Conservation (phyloP, 2,888 invertebrate species). For the Pandemis heparana region DNA sequence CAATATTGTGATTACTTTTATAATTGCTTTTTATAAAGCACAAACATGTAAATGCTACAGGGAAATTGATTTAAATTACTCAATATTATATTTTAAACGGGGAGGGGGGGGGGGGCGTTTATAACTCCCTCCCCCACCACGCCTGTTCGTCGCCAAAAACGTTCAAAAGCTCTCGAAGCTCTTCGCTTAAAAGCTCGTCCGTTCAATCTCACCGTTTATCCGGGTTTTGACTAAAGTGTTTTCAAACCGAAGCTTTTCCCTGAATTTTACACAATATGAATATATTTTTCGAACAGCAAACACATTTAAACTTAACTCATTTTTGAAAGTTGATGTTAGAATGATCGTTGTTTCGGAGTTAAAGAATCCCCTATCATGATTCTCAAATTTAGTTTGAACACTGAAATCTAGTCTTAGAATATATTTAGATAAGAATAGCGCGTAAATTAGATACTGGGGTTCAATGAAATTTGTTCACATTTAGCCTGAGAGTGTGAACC, state of each 20-base stretch:
- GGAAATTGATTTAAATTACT: too few species aligned
- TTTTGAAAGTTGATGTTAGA: neutral
- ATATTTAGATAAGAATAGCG: too few species aligned
- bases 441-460: neutral
- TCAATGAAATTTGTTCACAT: neutral
- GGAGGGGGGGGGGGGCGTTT: neutral
- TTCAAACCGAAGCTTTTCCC: constrained; percentile 17
- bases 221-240: constrained; percentile 24
- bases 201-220: constrained; percentile 30
- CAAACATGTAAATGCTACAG: too few species aligned
- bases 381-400: too few species aligned
- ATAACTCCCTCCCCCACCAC: neutral
- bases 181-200: constrained; percentile 25
- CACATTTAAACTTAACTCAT: neutral
- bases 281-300: neutral
- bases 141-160: constrained; percentile 22
- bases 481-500: neutral
- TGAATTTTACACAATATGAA: neutral
- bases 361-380: too few species aligned
- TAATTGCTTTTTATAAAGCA: too few species aligned
- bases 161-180: constrained; percentile 31
- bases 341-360: neutral
- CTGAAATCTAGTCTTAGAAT: neutral
- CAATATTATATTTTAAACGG: neutral
- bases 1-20: too few species aligned